These are phyloP conservation scores for Micromys minutus DNA, from an alignment of 2,113 vertebrate genomes.

Conservation along the genomic window DNA sequence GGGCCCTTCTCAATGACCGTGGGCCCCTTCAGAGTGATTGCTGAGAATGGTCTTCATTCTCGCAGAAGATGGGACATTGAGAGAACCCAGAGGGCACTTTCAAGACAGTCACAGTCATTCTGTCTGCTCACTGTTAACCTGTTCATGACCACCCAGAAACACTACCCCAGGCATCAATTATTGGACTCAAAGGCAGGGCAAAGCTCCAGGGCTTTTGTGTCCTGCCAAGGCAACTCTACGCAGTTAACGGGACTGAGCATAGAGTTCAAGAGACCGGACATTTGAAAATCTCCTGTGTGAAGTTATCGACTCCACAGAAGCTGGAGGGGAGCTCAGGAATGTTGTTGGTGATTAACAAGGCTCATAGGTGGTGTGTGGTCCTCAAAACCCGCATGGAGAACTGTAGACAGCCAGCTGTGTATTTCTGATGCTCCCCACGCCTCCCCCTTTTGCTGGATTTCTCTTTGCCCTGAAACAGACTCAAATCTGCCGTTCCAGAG, in stretches of 20 bases:
- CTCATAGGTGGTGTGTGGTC: neutral
- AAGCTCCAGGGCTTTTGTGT: neutral
- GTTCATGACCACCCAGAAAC: neutral
- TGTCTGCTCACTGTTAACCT: neutral
- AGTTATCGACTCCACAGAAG: neutral
- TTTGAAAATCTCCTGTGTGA: neutral
- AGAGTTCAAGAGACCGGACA: neutral
- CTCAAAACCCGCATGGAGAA: neutral
- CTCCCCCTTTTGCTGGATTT: neutral
- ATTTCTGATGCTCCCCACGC: neutral
- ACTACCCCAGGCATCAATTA: neutral
- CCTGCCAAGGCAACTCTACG: accelerated
- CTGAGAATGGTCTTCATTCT: no score
- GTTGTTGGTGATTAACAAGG: neutral
- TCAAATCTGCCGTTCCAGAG: no score
- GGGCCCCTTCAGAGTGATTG: no score
- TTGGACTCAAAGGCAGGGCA: neutral
- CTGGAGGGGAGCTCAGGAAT: neutral
- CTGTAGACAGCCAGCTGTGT: neutral
- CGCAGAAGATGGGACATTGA: no score
- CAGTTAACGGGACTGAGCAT: no score
- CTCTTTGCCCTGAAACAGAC: neutral
- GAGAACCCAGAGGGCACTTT: neutral
- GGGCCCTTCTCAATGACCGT: no score
- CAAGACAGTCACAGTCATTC: neutral